These are phyloP conservation scores for Galerucella pusilla DNA, from an alignment of 2,888 invertebrate species.

Conservation along the genomic window DNA sequence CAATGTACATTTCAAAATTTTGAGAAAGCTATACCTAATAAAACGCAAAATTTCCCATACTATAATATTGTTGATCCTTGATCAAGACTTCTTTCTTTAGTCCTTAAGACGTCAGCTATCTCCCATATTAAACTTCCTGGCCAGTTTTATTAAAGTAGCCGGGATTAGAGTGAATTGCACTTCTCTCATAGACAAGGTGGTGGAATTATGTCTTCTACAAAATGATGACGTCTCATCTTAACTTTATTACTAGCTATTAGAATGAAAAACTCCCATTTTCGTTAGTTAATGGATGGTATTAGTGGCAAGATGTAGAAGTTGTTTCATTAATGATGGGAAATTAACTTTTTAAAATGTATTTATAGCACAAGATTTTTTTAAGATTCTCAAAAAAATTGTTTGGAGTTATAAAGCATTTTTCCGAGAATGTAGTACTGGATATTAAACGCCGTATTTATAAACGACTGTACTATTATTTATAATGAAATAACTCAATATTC, in stretches of 20 bases:
- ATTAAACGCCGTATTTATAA: too few species aligned
- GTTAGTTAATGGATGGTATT: constrained; percentile 22
- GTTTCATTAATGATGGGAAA: constrained; percentile 14
- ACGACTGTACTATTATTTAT: too few species aligned
- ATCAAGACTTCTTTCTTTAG: constrained; percentile 40
- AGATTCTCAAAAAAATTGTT: background rate
- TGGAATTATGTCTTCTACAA: constrained; percentile 37
- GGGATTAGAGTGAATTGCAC: constrained; percentile 49
- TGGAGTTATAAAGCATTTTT: too few species aligned
- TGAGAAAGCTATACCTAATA: background rate
- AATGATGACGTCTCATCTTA: constrained; percentile 34
- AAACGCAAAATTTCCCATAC: constrained; percentile 29
- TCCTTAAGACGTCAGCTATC: constrained; percentile 47
- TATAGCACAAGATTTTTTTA: background rate
- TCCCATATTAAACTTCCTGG: constrained; percentile 47
- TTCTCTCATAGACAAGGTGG: constrained; percentile 38
- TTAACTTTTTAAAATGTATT: background rate
- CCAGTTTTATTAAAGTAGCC: constrained; percentile 54
- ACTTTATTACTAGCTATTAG: constrained; percentile 36
- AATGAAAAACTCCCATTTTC: constrained; percentile 31
- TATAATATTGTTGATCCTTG: constrained; percentile 39
- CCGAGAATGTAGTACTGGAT: too few species aligned
- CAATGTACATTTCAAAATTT: background rate
- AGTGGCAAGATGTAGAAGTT: constrained; percentile 5
- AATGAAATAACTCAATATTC: too few species aligned